These are phyloP conservation scores for Eospalax fontanierii DNA, from an alignment of 2,797 vertebrate species.

Conservation along the genomic window DNA sequence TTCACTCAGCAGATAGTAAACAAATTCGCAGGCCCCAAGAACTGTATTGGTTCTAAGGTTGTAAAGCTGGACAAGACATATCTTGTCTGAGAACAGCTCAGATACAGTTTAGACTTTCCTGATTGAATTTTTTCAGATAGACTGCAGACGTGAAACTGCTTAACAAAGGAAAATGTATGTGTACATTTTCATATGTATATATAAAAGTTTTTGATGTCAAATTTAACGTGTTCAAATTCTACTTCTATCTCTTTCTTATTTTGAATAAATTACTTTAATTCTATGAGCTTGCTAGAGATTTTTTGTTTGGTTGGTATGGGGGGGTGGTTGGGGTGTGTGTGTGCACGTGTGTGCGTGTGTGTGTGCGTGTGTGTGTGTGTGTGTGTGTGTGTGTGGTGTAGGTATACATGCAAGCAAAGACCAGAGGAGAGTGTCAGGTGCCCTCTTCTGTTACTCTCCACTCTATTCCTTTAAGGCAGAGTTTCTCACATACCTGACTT, in stretches of 20 bases:
- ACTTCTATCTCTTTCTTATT: slow-evolving; percentile 5
- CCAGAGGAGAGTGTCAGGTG: background rate
- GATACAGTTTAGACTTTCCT: slow-evolving; percentile 13
- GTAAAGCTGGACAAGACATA: background rate
- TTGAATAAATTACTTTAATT: slow-evolving; percentile 24
- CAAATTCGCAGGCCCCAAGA: background rate
- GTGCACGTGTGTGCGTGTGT: background rate
- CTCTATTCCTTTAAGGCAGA: background rate
- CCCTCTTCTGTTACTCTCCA: background rate
- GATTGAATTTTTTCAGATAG: slow-evolving; percentile 27
- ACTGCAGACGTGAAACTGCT: slow-evolving; percentile 9
- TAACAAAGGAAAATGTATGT: slow-evolving; percentile 3
- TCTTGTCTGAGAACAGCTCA: slow-evolving; percentile 18
- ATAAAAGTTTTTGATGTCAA: background rate
- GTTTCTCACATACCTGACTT: background rate
- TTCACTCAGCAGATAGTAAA: background rate
- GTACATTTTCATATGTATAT: background rate
- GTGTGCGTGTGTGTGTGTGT: background rate
- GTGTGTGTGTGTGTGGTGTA: no score
- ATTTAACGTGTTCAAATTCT: slow-evolving; percentile 16
- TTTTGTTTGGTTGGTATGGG: background rate
- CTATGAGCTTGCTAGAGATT: background rate
- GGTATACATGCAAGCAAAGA: background rate
- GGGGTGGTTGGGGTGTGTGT: background rate
- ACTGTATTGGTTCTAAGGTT: background rate